Evolutionary conservation across 2,888 invertebrate genomes (phyloP).

Genomic region (Linyphia triangularis): DNA sequence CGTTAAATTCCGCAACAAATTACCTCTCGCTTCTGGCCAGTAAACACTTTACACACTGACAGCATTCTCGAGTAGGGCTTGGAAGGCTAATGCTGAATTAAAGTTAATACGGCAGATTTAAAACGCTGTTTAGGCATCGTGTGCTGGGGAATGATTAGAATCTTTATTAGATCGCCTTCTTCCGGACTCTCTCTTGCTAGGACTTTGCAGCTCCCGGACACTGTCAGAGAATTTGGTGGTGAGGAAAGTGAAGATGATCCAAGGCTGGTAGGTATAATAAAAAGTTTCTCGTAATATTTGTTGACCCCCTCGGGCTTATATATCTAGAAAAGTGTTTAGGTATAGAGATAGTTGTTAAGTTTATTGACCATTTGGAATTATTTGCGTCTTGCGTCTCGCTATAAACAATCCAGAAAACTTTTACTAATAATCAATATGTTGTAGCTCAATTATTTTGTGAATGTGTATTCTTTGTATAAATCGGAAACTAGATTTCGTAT

Average conservation of each 20-base stretch:
- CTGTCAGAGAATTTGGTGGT: not conserved
- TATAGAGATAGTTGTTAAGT: too few relatives aligned
- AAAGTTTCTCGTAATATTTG: not conserved
- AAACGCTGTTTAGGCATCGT: conserved; percentile 62
- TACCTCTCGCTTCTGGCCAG: conserved; percentile 29
- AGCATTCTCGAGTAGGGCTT: not conserved
- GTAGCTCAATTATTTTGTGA: too few relatives aligned
- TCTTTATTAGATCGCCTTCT: conserved; percentile 58
- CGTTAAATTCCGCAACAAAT: conserved; percentile 69
- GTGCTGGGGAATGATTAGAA: conserved; percentile 61
- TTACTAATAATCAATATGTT: too few relatives aligned
- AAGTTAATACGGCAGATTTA: conserved; percentile 69
- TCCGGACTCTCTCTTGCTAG: conserved; percentile 3
- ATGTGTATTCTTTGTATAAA: too few relatives aligned
- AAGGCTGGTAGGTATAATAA: not conserved
- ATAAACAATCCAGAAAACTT: too few relatives aligned
- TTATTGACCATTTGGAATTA: too few relatives aligned
- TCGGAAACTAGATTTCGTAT: too few relatives aligned
- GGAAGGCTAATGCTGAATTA: conserved; percentile 51
- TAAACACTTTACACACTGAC: conserved; percentile 58
- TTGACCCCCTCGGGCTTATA: too few relatives aligned
- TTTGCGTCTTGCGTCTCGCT: too few relatives aligned
- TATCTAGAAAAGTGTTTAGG: too few relatives aligned
- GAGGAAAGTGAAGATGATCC: not conserved
- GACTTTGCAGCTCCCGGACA: not conserved